Conservation (phyloP, 2,888 invertebrate species). For the Isotomurus palustris region DNA sequence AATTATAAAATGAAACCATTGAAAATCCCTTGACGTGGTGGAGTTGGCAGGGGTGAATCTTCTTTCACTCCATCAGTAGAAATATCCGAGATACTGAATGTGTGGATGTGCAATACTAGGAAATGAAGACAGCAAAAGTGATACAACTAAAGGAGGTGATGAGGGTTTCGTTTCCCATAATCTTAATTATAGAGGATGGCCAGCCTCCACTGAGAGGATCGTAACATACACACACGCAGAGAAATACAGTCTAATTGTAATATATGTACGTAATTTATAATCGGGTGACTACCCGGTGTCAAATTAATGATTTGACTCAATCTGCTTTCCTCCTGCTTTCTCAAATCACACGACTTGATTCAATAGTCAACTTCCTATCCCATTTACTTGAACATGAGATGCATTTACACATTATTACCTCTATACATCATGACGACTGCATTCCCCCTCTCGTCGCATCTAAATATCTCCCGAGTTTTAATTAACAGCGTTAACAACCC, state of each 20-base stretch:
- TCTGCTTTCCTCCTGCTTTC: neutral
- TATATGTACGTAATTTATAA: slow-evolving; percentile 16
- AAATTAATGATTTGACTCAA: slow-evolving; percentile 16
- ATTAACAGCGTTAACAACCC: slow-evolving; percentile 11
- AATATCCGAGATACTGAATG: too few relatives aligned
- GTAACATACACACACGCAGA: neutral
- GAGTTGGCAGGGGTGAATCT: too few relatives aligned
- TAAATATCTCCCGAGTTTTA: slow-evolving; percentile 13
- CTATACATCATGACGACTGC: neutral
- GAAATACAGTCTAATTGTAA: slow-evolving; percentile 9
- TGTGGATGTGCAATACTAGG: too few relatives aligned
- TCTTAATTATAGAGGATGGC: too few relatives aligned
- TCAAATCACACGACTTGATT: too few relatives aligned
- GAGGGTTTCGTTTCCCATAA: too few relatives aligned
- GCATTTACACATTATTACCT: neutral
- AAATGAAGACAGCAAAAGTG: too few relatives aligned
- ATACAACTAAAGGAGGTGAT: too few relatives aligned
- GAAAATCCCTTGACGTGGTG: too few relatives aligned
- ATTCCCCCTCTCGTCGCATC: neutral
- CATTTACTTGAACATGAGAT: neutral
- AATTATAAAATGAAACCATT: too few relatives aligned
- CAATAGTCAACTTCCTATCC: neutral
- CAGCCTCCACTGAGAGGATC: too few relatives aligned
- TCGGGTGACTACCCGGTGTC: slow-evolving; percentile 15
- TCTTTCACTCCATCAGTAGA: too few relatives aligned